A percentile compares a stretch with the other conserved stretches of the same genome.
These are phyloP conservation scores for Chelidonichthys spinosus DNA, from an alignment of 2,797 vertebrate species.

Conservation along the genomic window DNA sequence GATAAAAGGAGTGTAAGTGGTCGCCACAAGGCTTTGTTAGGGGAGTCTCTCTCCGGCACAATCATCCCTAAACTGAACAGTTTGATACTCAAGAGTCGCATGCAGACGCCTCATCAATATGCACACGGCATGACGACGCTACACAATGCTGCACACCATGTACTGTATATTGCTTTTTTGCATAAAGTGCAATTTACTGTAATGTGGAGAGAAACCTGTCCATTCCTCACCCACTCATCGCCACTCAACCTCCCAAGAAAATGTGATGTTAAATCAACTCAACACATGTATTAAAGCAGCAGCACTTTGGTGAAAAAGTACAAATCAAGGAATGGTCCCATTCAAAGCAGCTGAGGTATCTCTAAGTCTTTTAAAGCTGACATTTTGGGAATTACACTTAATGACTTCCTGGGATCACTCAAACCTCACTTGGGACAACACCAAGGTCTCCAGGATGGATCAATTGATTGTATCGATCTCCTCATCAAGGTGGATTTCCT, in stretches of 20 bases:
- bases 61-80: constrained; percentile 38
- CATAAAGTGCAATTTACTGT: constrained; percentile 9
- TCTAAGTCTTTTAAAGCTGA: neutral
- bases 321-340: neutral
- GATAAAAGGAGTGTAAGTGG: constrained; percentile 56
- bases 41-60: constrained; percentile 33
- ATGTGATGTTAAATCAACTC: constrained; percentile 25
- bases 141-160: neutral
- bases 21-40: constrained; percentile 48
- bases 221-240: constrained; percentile 22
- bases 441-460: neutral
- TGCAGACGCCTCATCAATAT: constrained; percentile 31
- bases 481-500: neutral
- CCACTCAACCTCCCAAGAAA: constrained; percentile 17
- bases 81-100: constrained; percentile 10
- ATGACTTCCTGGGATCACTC: neutral
- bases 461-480: neutral
- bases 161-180: constrained; percentile 11
- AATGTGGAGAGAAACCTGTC: constrained; percentile 2
- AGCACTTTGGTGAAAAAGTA: neutral
- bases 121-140: constrained; percentile 20
- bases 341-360: constrained; percentile 8
- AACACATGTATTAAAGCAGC: constrained; percentile 1
- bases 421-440: neutral
- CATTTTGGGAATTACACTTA: neutral